These are phyloP conservation scores for Eupleurogrammus muticus DNA, from an alignment of 2,797 vertebrate genomes.

Conservation along the genomic window DNA sequence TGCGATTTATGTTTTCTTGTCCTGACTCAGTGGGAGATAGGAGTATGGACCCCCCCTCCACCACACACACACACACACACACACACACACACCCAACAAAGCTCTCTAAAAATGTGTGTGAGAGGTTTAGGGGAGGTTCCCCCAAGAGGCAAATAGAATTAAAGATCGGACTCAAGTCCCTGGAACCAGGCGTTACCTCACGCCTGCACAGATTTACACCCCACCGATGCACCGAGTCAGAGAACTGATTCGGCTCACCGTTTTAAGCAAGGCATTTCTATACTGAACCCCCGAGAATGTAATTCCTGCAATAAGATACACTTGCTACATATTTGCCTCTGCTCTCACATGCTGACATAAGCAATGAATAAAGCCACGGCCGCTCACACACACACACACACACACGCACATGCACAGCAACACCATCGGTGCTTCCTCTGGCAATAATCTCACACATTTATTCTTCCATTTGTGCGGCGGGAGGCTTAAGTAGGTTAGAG, in stretches of 20 bases:
- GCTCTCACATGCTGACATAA: constrained; percentile 48
- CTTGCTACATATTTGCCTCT: constrained; percentile 23
- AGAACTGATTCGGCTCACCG: constrained; percentile 11
- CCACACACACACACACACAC: not conserved
- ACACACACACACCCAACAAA: constrained; percentile 51
- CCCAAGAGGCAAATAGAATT: constrained; percentile 72
- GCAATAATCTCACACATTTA: constrained; percentile 72
- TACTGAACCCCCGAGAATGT: constrained; percentile 29
- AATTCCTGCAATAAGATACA: constrained; percentile 24
- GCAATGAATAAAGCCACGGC: constrained; percentile 27
- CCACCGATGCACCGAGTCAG: constrained; percentile 19
- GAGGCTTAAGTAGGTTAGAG: constrained; percentile 81
- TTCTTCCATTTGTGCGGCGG: constrained; percentile 77
- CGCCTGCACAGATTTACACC: no score
- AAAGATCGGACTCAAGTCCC: constrained; percentile 65
- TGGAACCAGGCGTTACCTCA: constrained; percentile 63
- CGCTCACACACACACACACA: no score
- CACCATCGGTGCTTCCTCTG: constrained; percentile 54
- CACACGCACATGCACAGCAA: constrained; percentile 17
- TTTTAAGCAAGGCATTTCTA: not conserved
- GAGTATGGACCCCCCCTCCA: constrained; percentile 29
- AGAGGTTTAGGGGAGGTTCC: constrained; percentile 71
- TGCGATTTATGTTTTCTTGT: constrained; percentile 81
- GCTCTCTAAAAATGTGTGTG: constrained; percentile 72
- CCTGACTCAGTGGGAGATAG: constrained; percentile 69